phyloP scores from a whole-genome alignment of 1,140 invertebrate species.

The Drosophila lacteicornis region DNA sequence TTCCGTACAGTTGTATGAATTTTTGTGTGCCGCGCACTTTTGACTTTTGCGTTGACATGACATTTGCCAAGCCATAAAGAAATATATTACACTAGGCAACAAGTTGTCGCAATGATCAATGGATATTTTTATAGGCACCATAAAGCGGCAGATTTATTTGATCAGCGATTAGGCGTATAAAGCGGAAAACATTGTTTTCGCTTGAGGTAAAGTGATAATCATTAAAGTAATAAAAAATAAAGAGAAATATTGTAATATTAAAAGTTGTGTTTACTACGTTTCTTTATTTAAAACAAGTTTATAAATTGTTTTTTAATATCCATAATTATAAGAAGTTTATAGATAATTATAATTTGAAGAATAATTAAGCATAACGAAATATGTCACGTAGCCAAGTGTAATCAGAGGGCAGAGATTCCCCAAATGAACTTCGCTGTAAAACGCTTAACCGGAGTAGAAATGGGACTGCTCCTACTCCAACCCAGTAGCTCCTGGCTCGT shows the following conservation, averaged over 20 bases:
- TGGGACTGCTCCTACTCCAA: slow-evolving; percentile 4
- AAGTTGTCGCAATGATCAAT: neutral
- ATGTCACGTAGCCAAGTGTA: slow-evolving; percentile 40
- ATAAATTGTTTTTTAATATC: too few species aligned
- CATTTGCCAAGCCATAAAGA: slow-evolving; percentile 63
- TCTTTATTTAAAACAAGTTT: neutral
- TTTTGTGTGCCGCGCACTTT: slow-evolving; percentile 60
- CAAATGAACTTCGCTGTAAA: slow-evolving; percentile 55
- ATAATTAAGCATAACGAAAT: too few species aligned
- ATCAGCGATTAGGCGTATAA: neutral
- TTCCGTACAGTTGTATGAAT: slow-evolving; percentile 4
- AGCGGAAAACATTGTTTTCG: neutral
- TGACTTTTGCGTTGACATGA: slow-evolving; percentile 82
- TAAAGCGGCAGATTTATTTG: slow-evolving; percentile 5
- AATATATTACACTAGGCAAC: slow-evolving; percentile 54
- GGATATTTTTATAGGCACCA: neutral
- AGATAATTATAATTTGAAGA: too few species aligned
- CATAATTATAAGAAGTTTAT: too few species aligned
- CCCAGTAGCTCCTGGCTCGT: slow-evolving; percentile 26
- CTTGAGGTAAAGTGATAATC: neutral
- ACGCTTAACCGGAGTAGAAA: slow-evolving; percentile 54
- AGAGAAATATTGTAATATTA: neutral
- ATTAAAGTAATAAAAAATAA: neutral
- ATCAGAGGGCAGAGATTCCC: slow-evolving; percentile 37
- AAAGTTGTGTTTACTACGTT: too few species aligned